Conservation (phyloP, 2,797 vertebrate genomes). For the Pteronotus mesoamericanus region DNA sequence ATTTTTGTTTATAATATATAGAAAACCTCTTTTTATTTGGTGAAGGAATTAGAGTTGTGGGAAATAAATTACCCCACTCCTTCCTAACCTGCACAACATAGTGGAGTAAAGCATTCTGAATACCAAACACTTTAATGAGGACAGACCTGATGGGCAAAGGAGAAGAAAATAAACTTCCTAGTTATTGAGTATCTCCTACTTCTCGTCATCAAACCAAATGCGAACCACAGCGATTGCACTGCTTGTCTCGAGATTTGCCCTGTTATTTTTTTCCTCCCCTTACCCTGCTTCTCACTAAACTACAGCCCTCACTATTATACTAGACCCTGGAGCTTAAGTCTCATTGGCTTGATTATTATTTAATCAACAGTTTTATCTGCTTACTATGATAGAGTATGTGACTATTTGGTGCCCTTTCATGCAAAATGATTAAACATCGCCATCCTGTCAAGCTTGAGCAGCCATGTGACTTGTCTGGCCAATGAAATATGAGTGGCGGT, state of each 20-base stretch:
- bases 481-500: neutral
- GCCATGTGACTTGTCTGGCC: neutral
- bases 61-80: neutral
- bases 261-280: neutral
- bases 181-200: neutral
- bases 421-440: neutral
- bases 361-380: neutral
- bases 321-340: neutral
- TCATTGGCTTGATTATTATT: neutral
- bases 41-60: neutral
- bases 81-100: neutral
- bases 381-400: neutral
- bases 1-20: neutral
- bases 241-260: neutral
- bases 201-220: neutral
- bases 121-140: neutral
- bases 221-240: neutral
- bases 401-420: neutral
- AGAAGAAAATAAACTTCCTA: neutral
- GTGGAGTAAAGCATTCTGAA: neutral
- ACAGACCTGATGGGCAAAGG: neutral
- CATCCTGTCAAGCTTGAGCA: neutral
- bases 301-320: neutral
- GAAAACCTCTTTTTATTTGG: neutral
- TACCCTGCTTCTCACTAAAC: neutral